Evolutionary conservation across 2,888 invertebrate species (phyloP), one percentile per base, ranked within the genome.

Genomic region (Lepidocyrtinus sp.): DNA sequence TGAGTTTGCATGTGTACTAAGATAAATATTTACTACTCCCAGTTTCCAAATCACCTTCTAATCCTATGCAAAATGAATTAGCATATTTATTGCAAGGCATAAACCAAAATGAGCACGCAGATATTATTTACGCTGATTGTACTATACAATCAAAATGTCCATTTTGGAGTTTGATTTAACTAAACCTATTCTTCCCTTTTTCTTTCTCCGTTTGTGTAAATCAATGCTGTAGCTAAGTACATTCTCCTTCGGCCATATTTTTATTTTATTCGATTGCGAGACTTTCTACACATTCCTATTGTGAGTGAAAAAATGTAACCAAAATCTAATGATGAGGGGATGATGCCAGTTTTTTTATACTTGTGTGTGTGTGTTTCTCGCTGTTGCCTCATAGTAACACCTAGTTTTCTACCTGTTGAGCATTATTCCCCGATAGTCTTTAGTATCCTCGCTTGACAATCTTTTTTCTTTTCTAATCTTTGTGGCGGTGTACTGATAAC

Each of bases 361-460:
- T 36, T 59, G 7, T 21, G n/a, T n/a, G n/a, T 59, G 2, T 21
- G 59, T 59, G 21, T 59, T 50, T 17, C 50, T 17, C 50, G n/a
- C n/a, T n/a, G n/a, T n/a, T n/a, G n/a, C n/a, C n/a, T n/a, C n/a
- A n/a, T n/a, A 50, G n/a, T 22, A 59, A 59, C 5, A 9, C 7
- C 36, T 36, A 12, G 36, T 24, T 19, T 61, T 22, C 72, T 71
- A 81, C 80, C 75, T 81, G 75, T 81, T 75, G 80, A 81, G 12
- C 59, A 59, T 75, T 65, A 36, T n/a, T n/a, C n/a, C n/a, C 62
- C 75, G 67, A 81, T 81, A 75, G 80, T 72, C 80, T 22, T 73
- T 67, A 71, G 61, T 36, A 69, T 81, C 80, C 80, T 81, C 75
- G 75, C 75, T 81, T 81, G 80, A 81, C 75, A 75, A 75, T 70